Conservation (phyloP, 2,113 vertebrate genomes). For the Microtus pennsylvanicus region DNA sequence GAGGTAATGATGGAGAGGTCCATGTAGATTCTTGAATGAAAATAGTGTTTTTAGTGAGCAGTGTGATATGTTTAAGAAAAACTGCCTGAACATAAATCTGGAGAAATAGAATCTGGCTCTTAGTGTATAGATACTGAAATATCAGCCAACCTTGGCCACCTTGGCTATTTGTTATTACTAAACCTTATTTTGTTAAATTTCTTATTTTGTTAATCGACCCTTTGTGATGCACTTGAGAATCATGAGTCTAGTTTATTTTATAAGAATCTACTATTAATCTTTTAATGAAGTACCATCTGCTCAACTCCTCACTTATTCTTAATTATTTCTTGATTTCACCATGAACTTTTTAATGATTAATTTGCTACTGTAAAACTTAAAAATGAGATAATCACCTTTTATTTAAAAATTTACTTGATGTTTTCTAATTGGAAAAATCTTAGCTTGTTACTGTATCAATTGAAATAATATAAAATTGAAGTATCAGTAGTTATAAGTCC, state of each 20-base stretch:
- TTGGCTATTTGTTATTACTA: conserved; percentile 24
- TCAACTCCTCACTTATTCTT: conserved; percentile 12
- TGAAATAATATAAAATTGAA: conserved; percentile 24
- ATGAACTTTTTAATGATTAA: not conserved
- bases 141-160: not conserved
- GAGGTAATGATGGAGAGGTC: not conserved
- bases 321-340: not conserved
- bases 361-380: not conserved
- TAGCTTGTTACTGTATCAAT: not conserved
- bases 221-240: conserved; percentile 52
- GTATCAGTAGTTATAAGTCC: not conserved
- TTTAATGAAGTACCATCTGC: conserved; percentile 20
- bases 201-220: conserved; percentile 1
- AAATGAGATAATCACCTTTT: not conserved
- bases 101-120: not conserved
- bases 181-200: not conserved
- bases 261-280: conserved; percentile 1
- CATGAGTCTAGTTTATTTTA: not conserved
- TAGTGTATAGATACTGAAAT: not conserved
- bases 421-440: conserved; percentile 25
- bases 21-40: not conserved
- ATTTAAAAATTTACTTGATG: conserved; percentile 38
- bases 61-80: not conserved
- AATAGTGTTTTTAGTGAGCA: not conserved
- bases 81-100: not conserved